phyloP scores from a whole-genome alignment of 2,888 invertebrate species.

The Siphlonurus alternatus region DNA sequence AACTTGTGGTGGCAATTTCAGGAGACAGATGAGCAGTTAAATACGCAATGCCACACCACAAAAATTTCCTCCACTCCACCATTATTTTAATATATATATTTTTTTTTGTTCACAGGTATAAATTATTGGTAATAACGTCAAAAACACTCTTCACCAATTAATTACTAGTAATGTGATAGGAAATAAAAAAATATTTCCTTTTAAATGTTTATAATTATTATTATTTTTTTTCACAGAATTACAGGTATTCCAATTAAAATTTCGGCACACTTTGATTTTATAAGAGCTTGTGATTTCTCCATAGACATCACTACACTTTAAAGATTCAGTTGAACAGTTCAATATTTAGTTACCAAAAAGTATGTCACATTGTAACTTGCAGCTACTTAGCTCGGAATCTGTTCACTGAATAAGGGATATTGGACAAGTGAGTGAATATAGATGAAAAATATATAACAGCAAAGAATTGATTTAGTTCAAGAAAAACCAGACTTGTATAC shows the following conservation, averaged over 20 bases:
- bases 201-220: neutral
- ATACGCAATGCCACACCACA: neutral
- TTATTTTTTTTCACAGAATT: neutral
- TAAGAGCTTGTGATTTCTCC: neutral
- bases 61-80: neutral
- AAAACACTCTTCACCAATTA: neutral
- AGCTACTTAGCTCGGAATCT: no score
- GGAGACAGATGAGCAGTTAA: no score
- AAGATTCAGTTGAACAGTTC: no score
- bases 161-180: neutral
- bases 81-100: neutral
- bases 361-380: no score
- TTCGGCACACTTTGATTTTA: neutral
- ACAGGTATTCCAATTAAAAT: neutral
- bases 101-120: neutral
- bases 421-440: no score
- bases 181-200: neutral
- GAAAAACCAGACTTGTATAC: neutral
- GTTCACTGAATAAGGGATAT: no score
- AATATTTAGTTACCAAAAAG: no score
- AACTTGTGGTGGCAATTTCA: no score
- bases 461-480: neutral
- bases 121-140: neutral
- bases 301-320: neutral
- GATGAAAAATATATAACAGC: neutral